phyloP scores from a whole-genome alignment of 2,888 invertebrate genomes.

The Tiliacea citrago region DNA sequence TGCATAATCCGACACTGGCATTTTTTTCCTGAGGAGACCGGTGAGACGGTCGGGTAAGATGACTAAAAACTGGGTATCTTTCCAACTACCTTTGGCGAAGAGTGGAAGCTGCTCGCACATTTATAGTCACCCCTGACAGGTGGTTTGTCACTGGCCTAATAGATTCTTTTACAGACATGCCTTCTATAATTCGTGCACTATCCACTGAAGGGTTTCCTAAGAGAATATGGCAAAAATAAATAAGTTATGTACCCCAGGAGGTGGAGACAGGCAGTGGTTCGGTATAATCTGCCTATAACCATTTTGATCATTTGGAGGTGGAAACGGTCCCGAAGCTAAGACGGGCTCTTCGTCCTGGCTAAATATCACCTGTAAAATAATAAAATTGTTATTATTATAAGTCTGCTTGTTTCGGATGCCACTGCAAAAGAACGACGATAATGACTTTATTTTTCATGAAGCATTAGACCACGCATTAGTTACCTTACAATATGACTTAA shows the following conservation, averaged over 20 bases:
- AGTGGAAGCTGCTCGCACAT: neutral
- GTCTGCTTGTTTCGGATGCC: too few relatives aligned
- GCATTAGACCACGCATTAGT: neutral
- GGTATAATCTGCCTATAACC: neutral
- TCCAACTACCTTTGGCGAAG: too few relatives aligned
- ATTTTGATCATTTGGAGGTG: constrained; percentile 6
- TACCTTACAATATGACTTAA: neutral
- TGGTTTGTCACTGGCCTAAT: neutral
- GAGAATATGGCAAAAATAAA: neutral
- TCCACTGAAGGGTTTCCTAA: too few relatives aligned
- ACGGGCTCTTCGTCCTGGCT: constrained; percentile 60
- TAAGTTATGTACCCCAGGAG: constrained; percentile 24
- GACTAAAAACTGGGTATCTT: neutral
- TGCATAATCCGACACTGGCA: neutral
- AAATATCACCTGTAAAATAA: constrained; percentile 71
- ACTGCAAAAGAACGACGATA: neutral
- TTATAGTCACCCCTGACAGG: neutral
- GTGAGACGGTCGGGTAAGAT: neutral
- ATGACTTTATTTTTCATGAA: neutral
- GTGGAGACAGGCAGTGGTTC: constrained; percentile 21
- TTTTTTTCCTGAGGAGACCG: too few relatives aligned
- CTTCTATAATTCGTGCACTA: neutral
- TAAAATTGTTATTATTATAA: neutral
- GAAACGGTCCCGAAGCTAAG: constrained; percentile 31
- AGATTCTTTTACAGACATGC: neutral